These are phyloP conservation scores for Hirtodrosophila alboralis DNA, from an alignment of 2,888 invertebrate species.

Conservation along the genomic window DNA sequence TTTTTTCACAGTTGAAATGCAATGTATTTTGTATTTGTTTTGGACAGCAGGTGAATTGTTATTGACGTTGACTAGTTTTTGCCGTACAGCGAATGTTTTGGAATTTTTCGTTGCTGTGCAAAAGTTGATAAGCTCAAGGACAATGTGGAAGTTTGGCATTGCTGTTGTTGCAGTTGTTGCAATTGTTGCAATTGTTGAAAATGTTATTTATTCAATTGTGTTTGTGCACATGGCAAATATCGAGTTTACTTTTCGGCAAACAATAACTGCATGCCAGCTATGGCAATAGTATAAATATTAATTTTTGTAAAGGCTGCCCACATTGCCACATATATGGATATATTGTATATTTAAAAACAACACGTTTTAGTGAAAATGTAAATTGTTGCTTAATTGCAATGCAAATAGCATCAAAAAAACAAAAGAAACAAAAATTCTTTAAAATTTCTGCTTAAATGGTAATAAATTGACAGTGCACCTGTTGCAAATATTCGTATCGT, in stretches of 20 bases:
- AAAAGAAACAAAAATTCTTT: background rate
- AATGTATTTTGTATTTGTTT: slow-evolving; percentile 32
- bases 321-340: slow-evolving; percentile 7
- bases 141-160: slow-evolving; percentile 66
- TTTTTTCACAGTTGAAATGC: slow-evolving; percentile 21
- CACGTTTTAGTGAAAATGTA: slow-evolving; percentile 3
- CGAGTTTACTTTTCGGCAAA: slow-evolving; percentile 67
- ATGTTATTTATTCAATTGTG: slow-evolving; percentile 69
- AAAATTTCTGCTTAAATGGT: background rate
- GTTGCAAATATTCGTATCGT: slow-evolving; percentile 48
- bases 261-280: slow-evolving; percentile 40
- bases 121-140: slow-evolving; percentile 78
- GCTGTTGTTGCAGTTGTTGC: slow-evolving; percentile 32
- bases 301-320: slow-evolving; percentile 22
- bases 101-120: slow-evolving; percentile 56
- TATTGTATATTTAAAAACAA: slow-evolving; percentile 5
- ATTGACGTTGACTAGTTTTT: slow-evolving; percentile 58
- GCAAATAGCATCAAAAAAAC: too few relatives aligned
- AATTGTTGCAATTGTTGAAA: slow-evolving; percentile 22
- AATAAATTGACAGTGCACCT: slow-evolving; percentile 46
- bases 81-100: slow-evolving; percentile 37
- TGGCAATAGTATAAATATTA: slow-evolving; percentile 18
- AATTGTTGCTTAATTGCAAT: slow-evolving; percentile 12
- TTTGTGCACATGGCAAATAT: slow-evolving; percentile 66
- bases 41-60: slow-evolving; percentile 51